Base-by-base conservation (phyloP, 2,113 vertebrate species). In the Saimiri boliviensis region DNA sequence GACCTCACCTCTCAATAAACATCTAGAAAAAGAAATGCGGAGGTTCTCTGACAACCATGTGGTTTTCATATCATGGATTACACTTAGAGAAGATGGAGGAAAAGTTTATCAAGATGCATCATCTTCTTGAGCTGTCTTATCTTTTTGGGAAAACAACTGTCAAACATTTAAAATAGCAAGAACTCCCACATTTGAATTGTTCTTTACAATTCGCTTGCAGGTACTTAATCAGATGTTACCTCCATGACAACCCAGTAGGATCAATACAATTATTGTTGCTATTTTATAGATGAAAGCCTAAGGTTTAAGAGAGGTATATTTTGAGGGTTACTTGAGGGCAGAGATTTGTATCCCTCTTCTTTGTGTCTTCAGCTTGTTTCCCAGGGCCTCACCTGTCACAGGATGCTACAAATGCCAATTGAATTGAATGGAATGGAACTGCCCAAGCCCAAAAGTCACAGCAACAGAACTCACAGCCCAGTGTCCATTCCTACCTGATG, bases 141-240 rank as follows among this genome's bases (percentile, higher is more conserved):
- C 76, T 94, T 97, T 95, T 94, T 19, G 52, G 73, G 79, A 90
- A 92, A 84, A 94, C 71, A 96, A 91, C 45, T 79, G 89, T 84
- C 86, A 96, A 93, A 82, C 60, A 81, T 80, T 97, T 95, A 94
- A 97, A 96, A 95, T 66, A 91, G 94, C 58, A 54, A 95, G 84
- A 86, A 37, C 40, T 73, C 70, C 91, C 60, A 95, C 32, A 77
- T 86, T 82, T 68, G 58, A 89, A 68, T 88, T 89, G 73, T 40
- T 86, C 60, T 82, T 93, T 93, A 73, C 42, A 77, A 40, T 85
- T 82, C 45, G 19, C 47, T 86, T 90, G 84, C 71, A 58, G 66
- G 23, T 96, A n/a, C 93, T 96, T 95, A 47, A 56, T 56, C 45
- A 49, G 42, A 79, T 87, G 60, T 70, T 77, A 70, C 16, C 16